Evolutionary conservation across 2,797 vertebrate species (phyloP).

Genomic region (Schizopygopsis pylzovi): DNA sequence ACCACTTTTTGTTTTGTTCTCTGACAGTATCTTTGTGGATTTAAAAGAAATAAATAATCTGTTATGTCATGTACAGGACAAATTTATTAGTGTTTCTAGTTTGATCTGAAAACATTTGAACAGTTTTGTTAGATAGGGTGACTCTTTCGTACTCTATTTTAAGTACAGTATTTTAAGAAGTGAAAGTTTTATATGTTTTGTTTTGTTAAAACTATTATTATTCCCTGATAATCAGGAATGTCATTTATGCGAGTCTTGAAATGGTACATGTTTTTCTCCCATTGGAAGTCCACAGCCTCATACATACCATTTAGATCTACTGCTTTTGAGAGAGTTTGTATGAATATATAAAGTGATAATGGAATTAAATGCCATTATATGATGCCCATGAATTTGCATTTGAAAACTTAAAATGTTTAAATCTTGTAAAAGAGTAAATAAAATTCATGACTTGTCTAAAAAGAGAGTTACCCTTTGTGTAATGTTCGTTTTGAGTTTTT

Average conservation of each 20-base stretch:
- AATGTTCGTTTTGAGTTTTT: conserved; percentile 41
- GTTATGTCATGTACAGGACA: conserved; percentile 31
- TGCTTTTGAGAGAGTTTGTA: neutral
- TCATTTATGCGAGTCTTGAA: neutral
- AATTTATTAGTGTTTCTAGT: conserved; percentile 20
- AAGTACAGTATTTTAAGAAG: conserved; percentile 46
- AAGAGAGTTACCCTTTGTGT: conserved; percentile 8
- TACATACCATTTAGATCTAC: neutral
- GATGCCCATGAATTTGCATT: conserved; percentile 3
- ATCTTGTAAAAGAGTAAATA: neutral
- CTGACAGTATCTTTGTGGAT: conserved; percentile 27
- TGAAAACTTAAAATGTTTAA: neutral
- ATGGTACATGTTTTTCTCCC: neutral
- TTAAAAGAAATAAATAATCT: conserved; percentile 21
- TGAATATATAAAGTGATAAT: neutral
- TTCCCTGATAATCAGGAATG: conserved; percentile 11
- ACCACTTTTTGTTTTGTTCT: neutral
- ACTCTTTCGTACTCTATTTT: conserved; percentile 14
- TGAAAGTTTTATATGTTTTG: conserved; percentile 14
- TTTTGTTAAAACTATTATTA: neutral
- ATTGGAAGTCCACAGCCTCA: neutral
- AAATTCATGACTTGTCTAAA: neutral
- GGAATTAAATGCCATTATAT: neutral
- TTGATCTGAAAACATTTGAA: conserved; percentile 26
- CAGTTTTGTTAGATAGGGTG: conserved; percentile 16